Evolutionary conservation across 2,888 invertebrate species (phyloP), one percentile per base, ranked within the genome.

Genomic region (Drosophila kanekoi): DNA sequence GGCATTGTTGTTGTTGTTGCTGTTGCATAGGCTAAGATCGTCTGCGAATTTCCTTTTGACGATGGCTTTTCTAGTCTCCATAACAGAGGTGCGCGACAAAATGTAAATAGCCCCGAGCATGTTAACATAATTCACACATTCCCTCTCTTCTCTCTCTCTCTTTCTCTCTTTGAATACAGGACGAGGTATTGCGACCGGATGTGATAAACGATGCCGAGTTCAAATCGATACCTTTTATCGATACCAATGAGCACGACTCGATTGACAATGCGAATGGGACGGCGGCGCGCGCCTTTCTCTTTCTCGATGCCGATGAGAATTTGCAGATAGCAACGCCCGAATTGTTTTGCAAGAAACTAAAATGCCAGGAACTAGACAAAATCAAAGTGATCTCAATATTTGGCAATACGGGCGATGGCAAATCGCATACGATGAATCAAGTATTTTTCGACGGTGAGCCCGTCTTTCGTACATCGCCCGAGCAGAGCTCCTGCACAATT

Each of bases 391-490:
- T 97, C 0, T 96, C 96, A 11, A 96, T 97, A 86, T 96, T 97
- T 92, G 97, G 97, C 3, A 97, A 96, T 87, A 96, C 96, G 0
- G 96, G 96, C 0, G 96, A 96, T 92, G 97, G 96, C 2, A 97
- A 97, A 92, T 96, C 96, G 3, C 94, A 95, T 86, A 96, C 96
- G 0, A 92, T 97, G 86, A 97, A 97, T 91, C 94, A 96, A 81
- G 93, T 94, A 13, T 95, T 95, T 89, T 96, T 95, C 88, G 91
- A 94, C 76, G 95, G 95, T 1, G 92, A 93, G 66, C 94, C 94
- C 81, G 84, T 95, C 0, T 92, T 92, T 65, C 88, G 87, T 33
- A 92, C 92, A 28, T 92, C 92, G 35, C 74, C 90, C 0, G 91
- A 91, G 74, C 93, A 94, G 18, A 94, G 94, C 69, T 96, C 96